Evolutionary conservation across 2,113 vertebrate genomes (phyloP), one percentile per base, ranked within the genome.

Genomic region (Psilopsiagon aurifrons): DNA sequence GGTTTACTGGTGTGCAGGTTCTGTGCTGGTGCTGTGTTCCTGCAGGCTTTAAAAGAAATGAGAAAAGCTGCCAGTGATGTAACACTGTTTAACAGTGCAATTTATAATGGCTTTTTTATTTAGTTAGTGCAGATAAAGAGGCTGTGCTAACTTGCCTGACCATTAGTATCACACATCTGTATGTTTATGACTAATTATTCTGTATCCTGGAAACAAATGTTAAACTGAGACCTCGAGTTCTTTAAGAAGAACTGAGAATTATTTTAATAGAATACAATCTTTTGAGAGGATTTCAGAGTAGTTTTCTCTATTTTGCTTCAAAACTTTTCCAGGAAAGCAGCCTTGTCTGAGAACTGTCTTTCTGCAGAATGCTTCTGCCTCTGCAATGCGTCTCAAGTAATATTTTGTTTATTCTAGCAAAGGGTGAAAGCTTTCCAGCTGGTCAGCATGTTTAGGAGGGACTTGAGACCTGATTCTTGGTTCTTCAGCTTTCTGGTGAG

Each of bases 401-500:
- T 37, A 15, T 8, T 86, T 69, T 49, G 28, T 94, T 91, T 88
- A 17, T 89, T 91, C 66, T 64, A 81, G 69, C 39, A 29, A 86
- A 87, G 49, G 17, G 35, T 83, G 90, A 69, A 69, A 77, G 2
- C 37, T 62, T 81, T 22, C 66, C 75, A 41, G 20, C 10, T 46
- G 44, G 8, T 59, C 92, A 81, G 64, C 80, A 96, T 96, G 97
- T 24, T 81, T 52, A 82, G 62, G 43, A 71, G 74, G 71, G 63
- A 51, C 60, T 43, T 54, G 52, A 85, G 83, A 60, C 43, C 52
- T 10, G 37, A 52, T 60, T 86, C 35, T 51, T 94, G 70, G 86
- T 76, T 97, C 83, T 94, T 97, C 84, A 59, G 91, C 74, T 71
- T 97, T 78, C 80, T 97, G 94, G 97, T 97, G 88, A 96, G 95